Percentiles rank a stretch among this genome's conserved stretches.
Conservation (phyloP, 1,140 invertebrate genomes). For the Sycophila sp. region DNA sequence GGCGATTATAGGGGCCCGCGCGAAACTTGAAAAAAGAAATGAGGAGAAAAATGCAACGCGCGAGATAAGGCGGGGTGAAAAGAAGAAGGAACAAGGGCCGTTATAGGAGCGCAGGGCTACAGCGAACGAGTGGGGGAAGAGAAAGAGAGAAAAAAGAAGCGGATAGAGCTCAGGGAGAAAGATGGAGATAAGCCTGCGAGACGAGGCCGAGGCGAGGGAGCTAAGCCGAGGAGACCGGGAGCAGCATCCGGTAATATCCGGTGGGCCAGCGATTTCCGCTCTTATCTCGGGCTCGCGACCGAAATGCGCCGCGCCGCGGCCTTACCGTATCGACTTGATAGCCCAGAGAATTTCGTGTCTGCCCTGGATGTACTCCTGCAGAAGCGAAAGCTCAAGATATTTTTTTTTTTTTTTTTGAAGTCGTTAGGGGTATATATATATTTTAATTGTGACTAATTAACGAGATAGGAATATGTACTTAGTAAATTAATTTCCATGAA, state of each 20-base stretch:
- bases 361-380: too few species aligned
- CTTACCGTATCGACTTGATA: too few species aligned
- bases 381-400: too few species aligned
- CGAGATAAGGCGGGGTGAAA: constrained; percentile 31
- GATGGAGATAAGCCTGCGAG: neutral
- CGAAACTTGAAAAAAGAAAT: constrained; percentile 26
- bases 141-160: constrained; percentile 1
- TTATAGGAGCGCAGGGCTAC: neutral
- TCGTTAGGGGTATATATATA: too few species aligned
- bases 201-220: neutral
- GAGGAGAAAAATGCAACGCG: constrained; percentile 35
- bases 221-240: neutral
- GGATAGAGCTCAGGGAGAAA: neutral
- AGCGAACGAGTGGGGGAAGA: neutral
- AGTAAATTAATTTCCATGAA: too few species aligned
- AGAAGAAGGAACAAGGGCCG: neutral
- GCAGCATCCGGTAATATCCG: constrained; percentile 36
- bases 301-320: too few species aligned
- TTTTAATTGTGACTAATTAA: too few species aligned
- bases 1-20: neutral
- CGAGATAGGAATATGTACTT: too few species aligned
- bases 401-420: too few species aligned
- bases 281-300: too few species aligned
- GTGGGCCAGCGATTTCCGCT: constrained; percentile 19
- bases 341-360: too few species aligned